Evolutionary conservation across 2,113 vertebrate species (phyloP), one percentile per base, ranked within the genome.

Genomic region (Tragelaphus strepsiceros): DNA sequence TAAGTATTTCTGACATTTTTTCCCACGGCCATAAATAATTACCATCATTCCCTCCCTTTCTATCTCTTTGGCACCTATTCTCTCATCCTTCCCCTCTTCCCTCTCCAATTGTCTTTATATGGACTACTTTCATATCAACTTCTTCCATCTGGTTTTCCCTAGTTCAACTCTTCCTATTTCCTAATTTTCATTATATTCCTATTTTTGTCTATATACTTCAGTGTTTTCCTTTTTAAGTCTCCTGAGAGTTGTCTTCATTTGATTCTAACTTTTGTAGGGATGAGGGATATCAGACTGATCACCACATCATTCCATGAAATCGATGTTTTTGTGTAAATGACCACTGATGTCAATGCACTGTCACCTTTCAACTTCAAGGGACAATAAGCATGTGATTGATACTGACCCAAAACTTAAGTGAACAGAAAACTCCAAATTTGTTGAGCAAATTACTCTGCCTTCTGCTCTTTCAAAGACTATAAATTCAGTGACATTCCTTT

Each of bases 361-460:
- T 51, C 2, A 80, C 7, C 7, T 80, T 49, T 30, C 43, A 80
- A 80, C 4, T 49, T 80, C 15, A 49, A 30, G 77, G 46, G 46
- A 5, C 0, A 80, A 17, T 30, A 49, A 51, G 7, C 8, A 30
- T 51, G 15, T 30, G 28, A 49, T 30, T 6, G 15, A 80, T 5
- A 30, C 2, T 49, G 26, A 80, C 3, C 26, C 77, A 46, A 46
- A 28, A 9, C 1, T 30, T 0, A 80, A 30, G 4, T 19, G 46
- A 80, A 5, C 26, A 80, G 46, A 51, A 30, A 30, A 3, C 77
- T 80, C 46, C 77, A 78, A 0, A 80, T 49, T 49, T 51, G 46
- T 30, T 28, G 26, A 30, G 26, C 4, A 49, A 28, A 49, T 51
- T 80, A 16, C 15, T 80, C 7, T 16, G 16, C 46, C 46, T 80